These are phyloP conservation scores for Lithosia quadra DNA, from an alignment of 2,888 invertebrate species.

Conservation along the genomic window DNA sequence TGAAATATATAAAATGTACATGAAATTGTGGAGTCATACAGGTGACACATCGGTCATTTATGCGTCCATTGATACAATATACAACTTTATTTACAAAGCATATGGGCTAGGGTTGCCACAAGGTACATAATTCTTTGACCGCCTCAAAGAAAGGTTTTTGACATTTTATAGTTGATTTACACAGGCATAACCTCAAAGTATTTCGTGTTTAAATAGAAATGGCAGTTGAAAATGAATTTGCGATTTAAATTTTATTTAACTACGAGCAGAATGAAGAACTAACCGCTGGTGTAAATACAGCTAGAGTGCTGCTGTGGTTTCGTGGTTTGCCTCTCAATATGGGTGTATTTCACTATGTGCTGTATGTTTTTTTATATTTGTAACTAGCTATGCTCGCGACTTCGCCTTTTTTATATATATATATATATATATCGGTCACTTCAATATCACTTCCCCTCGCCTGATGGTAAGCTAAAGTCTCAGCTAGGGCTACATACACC, in stretches of 20 bases:
- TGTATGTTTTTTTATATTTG: no score
- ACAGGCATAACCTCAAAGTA: not conserved
- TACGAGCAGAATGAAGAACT: not conserved
- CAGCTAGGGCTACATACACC: no score
- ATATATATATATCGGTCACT: no score
- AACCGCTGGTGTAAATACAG: not conserved
- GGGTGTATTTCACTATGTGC: no score
- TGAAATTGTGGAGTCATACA: not conserved
- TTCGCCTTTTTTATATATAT: no score
- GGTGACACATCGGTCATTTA: not conserved
- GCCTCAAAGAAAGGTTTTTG: not conserved
- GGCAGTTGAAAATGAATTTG: not conserved
- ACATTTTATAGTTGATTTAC: not conserved
- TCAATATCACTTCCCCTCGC: no score
- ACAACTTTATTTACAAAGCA: conserved; percentile 3
- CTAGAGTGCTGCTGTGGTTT: not conserved
- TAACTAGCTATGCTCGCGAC: no score
- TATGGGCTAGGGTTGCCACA: not conserved
- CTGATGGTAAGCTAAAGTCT: no score
- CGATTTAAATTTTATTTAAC: not conserved
- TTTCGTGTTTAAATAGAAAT: not conserved
- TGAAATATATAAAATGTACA: not conserved
- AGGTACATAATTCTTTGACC: not conserved
- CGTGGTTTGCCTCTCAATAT: no score
- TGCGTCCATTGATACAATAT: not conserved